These are phyloP conservation scores for Diaprepes abbreviatus DNA, from an alignment of 2,888 invertebrate species.

Conservation along the genomic window DNA sequence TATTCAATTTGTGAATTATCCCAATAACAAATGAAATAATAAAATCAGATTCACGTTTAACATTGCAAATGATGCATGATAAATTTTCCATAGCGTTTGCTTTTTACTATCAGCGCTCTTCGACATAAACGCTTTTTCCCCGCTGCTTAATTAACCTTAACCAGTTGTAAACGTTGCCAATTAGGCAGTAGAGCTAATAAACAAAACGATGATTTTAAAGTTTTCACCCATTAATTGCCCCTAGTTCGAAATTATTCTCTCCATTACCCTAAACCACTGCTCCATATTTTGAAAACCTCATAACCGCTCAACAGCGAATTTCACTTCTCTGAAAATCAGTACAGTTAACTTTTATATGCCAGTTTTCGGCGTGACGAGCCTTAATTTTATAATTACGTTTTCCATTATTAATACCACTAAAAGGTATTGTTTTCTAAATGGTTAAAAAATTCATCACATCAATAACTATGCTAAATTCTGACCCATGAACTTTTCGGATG, in stretches of 20 bases:
- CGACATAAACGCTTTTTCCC: neutral
- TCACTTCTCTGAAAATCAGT: conserved; percentile 34
- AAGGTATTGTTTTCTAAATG: too few species aligned
- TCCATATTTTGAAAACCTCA: conserved; percentile 39
- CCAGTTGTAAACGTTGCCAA: conserved; percentile 12
- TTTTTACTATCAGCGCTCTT: neutral
- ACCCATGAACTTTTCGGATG: too few species aligned
- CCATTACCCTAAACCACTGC: conserved; percentile 35
- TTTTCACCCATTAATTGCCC: conserved; percentile 32
- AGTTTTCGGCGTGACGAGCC: conserved; percentile 19
- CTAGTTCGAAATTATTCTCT: conserved; percentile 29
- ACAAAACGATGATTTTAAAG: conserved; percentile 18
- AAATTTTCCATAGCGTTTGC: neutral
- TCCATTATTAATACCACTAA: neutral
- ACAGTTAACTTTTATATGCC: conserved; percentile 20
- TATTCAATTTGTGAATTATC: too few species aligned
- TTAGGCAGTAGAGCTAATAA: conserved; percentile 21
- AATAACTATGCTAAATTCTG: too few species aligned
- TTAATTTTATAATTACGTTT: conserved; percentile 18
- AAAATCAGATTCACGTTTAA: too few species aligned
- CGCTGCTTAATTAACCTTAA: conserved; percentile 15
- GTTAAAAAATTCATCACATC: too few species aligned
- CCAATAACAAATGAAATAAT: too few species aligned
- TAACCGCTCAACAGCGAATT: conserved; percentile 39
- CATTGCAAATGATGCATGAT: too few species aligned